Evolutionary conservation across 2,113 vertebrate species (phyloP).

Genomic region (Alethe castanea): DNA sequence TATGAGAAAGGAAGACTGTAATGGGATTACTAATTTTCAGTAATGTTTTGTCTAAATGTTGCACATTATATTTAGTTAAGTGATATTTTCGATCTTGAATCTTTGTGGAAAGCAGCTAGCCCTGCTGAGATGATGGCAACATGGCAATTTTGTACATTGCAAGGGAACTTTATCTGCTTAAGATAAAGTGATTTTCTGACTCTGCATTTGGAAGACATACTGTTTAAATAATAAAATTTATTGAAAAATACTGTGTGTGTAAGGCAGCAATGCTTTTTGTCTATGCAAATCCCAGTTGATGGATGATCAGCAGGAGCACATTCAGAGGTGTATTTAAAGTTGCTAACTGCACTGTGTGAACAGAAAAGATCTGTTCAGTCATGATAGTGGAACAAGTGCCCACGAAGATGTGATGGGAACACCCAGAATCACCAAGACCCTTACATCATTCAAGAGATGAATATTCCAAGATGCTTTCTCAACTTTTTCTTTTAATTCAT

Average conservation of each 20-base stretch:
- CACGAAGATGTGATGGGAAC: not conserved
- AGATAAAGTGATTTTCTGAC: not conserved
- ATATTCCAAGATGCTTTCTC: not conserved
- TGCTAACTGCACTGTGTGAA: not conserved
- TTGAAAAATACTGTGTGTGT: not conserved
- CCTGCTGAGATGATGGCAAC: not conserved
- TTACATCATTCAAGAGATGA: not conserved
- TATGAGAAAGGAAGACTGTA: not conserved
- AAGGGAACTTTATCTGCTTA: not conserved
- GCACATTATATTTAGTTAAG: not conserved
- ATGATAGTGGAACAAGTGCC: not conserved
- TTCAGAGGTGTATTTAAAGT: not conserved
- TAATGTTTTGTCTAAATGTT: not conserved
- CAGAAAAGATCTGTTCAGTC: not conserved
- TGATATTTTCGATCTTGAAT: not conserved
- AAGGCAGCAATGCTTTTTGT: not conserved
- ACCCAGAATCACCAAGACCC: not conserved
- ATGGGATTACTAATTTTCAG: not conserved
- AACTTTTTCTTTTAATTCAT: not conserved
- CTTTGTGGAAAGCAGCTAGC: not conserved
- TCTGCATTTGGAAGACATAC: not conserved
- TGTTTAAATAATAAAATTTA: not conserved
- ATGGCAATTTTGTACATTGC: not conserved
- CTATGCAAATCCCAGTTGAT: not conserved
- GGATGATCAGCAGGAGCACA: not conserved